phyloP scores from a whole-genome alignment of 1,140 invertebrate genomes.

The Diabrotica undecimpunctata region DNA sequence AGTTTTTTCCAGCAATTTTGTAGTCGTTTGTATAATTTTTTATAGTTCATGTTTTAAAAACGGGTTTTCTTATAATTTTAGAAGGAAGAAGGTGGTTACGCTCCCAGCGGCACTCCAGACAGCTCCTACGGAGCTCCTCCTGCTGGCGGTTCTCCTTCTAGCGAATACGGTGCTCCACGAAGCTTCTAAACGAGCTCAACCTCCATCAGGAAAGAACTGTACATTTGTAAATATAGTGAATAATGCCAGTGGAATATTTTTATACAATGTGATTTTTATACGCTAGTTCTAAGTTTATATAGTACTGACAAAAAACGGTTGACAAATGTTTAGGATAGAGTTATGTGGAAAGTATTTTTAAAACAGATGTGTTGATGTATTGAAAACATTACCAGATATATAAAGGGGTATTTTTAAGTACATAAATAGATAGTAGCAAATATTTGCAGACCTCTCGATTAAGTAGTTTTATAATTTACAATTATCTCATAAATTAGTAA shows the following conservation, averaged over 20 bases:
- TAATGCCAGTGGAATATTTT: constrained; percentile 12
- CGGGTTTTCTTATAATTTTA: constrained; percentile 17
- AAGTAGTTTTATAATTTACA: too few relatives aligned
- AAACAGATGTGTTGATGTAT: too few relatives aligned
- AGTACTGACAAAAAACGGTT: constrained; percentile 4
- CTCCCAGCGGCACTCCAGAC: constrained; percentile 48
- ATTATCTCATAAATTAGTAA: too few relatives aligned
- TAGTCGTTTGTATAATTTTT: too few relatives aligned
- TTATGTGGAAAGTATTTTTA: background rate
- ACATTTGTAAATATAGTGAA: constrained; percentile 19
- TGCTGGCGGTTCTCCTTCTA: constrained; percentile 39
- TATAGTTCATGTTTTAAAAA: too few relatives aligned
- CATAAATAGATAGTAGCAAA: too few relatives aligned
- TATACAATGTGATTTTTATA: constrained; percentile 17
- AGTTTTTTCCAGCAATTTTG: too few relatives aligned
- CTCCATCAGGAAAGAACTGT: background rate
- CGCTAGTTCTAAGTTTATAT: background rate
- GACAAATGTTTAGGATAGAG: constrained; percentile 14
- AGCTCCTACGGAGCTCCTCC: constrained; percentile 33
- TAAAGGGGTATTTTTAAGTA: too few relatives aligned
- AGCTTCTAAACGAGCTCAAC: constrained; percentile 5
- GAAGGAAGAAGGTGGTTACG: constrained; percentile 49
- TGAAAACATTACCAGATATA: too few relatives aligned
- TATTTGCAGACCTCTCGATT: too few relatives aligned
- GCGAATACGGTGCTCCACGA: constrained; percentile 50